phyloP scores from a whole-genome alignment of 2,888 invertebrate genomes.

The Eupithecia dodoneata region DNA sequence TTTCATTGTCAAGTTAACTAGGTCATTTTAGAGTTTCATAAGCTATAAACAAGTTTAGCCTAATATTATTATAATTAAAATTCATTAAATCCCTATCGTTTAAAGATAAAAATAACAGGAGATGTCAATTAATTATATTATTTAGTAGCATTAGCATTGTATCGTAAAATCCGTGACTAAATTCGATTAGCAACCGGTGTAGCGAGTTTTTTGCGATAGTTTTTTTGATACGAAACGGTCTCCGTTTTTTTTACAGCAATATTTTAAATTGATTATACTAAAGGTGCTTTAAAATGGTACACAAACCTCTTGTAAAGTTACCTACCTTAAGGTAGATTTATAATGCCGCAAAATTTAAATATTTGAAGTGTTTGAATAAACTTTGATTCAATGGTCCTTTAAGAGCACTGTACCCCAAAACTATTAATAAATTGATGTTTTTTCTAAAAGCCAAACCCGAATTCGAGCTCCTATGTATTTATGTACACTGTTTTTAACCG shows the following conservation, averaged over 20 bases:
- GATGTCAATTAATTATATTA: slow-evolving; percentile 5
- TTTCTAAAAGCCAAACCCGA: too few species aligned
- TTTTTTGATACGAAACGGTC: slow-evolving; percentile 22
- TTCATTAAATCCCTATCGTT: neutral
- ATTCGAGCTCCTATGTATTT: too few species aligned
- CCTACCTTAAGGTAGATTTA: neutral
- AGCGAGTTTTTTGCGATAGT: slow-evolving; percentile 20
- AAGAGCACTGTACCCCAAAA: too few species aligned
- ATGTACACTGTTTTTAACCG: too few species aligned
- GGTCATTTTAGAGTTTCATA: neutral
- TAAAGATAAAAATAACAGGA: neutral
- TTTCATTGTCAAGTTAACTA: neutral
- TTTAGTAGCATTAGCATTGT: neutral
- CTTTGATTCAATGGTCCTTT: too few species aligned
- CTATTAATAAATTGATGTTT: too few species aligned
- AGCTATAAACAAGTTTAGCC: neutral
- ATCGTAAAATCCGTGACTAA: slow-evolving; percentile 22
- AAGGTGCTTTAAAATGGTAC: neutral
- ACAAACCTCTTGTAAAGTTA: neutral
- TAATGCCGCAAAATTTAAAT: neutral
- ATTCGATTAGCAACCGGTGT: slow-evolving; percentile 20
- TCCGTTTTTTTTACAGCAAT: slow-evolving; percentile 30
- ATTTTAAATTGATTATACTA: slow-evolving; percentile 9
- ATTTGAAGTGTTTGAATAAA: too few species aligned
- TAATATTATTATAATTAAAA: neutral